A percentile compares a stretch with the other conserved stretches of the same genome.
Evolutionary conservation across 2,113 vertebrate genomes (phyloP).

Genomic region (Perccottus glenii): DNA sequence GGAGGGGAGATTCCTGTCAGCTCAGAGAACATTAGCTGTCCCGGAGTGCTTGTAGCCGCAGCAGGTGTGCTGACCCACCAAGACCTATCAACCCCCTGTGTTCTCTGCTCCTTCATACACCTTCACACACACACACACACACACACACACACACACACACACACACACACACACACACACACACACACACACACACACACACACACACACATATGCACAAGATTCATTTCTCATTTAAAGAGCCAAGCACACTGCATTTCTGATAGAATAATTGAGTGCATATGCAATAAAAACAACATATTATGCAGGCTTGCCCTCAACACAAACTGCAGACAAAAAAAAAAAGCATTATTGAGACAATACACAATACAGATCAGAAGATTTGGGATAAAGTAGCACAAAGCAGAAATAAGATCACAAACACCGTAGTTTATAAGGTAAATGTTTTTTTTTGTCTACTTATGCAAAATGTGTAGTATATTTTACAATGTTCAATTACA

Average conservation of each 20-base stretch:
- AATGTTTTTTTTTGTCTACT: not conserved
- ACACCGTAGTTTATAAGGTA: not conserved
- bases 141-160: slow-evolving; percentile 2
- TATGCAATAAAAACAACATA: slow-evolving; percentile 19
- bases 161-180: not conserved
- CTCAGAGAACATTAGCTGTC: slow-evolving; percentile 79
- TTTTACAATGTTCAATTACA: no score
- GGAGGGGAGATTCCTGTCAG: slow-evolving; percentile 79
- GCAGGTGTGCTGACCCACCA: slow-evolving; percentile 83
- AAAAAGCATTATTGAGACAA: slow-evolving; percentile 29
- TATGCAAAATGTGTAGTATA: not conserved
- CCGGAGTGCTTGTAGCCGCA: slow-evolving; percentile 82
- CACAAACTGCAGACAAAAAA: not conserved
- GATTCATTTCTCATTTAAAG: slow-evolving; percentile 24
- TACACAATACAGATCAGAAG: slow-evolving; percentile 34
- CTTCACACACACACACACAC: not conserved
- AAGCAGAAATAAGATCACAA: not conserved
- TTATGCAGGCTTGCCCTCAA: slow-evolving; percentile 14
- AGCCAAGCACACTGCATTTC: slow-evolving; percentile 36
- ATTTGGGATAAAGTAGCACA: slow-evolving; percentile 23
- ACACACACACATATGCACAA: slow-evolving; percentile 5
- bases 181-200: slow-evolving; percentile 13
- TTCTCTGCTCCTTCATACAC: slow-evolving; percentile 29
- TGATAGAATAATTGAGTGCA: slow-evolving; percentile 11
- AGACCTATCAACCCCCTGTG: slow-evolving; percentile 72